Conservation (phyloP, 2,113 vertebrate genomes). For the Caracal caracal region DNA sequence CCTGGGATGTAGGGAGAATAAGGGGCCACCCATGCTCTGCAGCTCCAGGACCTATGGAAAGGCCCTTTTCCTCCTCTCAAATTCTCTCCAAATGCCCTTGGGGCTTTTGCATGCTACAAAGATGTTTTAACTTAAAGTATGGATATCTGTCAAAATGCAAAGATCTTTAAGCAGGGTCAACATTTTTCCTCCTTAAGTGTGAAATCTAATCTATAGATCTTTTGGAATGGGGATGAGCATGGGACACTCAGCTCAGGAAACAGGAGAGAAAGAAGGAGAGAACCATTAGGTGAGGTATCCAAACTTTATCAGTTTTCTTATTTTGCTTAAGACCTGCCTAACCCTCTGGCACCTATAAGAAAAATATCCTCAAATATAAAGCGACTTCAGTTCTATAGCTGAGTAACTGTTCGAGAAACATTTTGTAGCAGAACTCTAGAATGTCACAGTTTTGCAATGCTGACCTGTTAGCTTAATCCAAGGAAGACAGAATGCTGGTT, state of each 20-base stretch:
- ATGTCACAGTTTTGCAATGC: not conserved
- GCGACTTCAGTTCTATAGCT: not conserved
- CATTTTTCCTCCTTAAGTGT: not conserved
- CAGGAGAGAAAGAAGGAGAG: not conserved
- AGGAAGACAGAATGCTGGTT: not conserved
- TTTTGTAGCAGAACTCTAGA: not conserved
- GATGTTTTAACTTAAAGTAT: not conserved
- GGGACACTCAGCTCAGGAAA: not conserved
- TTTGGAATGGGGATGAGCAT: not conserved
- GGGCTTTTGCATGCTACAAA: not conserved
- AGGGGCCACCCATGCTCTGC: not conserved
- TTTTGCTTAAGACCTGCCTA: constrained; percentile 12
- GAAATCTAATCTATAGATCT: not conserved
- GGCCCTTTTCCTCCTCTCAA: not conserved
- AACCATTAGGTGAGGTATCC: not conserved
- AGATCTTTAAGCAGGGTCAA: not conserved
- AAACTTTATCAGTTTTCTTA: not conserved
- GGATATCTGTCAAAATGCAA: constrained; percentile 19
- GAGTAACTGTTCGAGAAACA: not conserved
- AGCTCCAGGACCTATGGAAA: not conserved
- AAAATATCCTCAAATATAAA: constrained; percentile 27
- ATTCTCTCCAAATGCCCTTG: not conserved
- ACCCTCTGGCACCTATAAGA: not conserved
- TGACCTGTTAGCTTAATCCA: not conserved
- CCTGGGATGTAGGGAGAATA: not conserved